Evolutionary conservation across 1,140 invertebrate genomes (phyloP).

Genomic region (Mizuhopecten yessoensis): DNA sequence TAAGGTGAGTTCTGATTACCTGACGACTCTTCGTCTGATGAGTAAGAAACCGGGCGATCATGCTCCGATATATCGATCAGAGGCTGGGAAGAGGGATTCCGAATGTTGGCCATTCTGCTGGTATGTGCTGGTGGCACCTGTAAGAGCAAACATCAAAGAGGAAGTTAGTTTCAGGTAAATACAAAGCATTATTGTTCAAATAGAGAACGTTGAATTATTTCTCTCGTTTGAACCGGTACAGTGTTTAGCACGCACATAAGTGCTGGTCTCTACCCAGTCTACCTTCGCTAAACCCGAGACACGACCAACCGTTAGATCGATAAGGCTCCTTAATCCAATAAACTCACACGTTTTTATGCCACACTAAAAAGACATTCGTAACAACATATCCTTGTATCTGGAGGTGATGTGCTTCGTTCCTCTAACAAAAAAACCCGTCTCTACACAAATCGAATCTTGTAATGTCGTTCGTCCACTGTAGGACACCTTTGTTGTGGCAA

Average conservation of each 20-base stretch:
- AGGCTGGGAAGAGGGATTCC: conserved; percentile 57
- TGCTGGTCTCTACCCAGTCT: background rate
- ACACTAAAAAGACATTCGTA: background rate
- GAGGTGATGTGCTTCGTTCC: background rate
- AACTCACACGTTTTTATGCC: conserved; percentile 11
- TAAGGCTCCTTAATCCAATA: background rate
- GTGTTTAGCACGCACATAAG: background rate
- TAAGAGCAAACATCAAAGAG: conserved; percentile 43
- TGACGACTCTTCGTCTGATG: conserved; percentile 62
- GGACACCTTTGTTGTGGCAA: background rate
- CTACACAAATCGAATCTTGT: background rate
- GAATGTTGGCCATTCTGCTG: conserved; percentile 58
- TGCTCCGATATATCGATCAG: conserved; percentile 59
- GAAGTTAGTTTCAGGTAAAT: conserved; percentile 41
- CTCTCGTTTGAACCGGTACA: background rate
- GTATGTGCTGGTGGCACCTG: conserved; percentile 61
- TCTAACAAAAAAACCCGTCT: background rate
- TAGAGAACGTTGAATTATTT: background rate
- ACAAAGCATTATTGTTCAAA: conserved; percentile 4
- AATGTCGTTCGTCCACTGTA: background rate
- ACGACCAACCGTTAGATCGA: background rate
- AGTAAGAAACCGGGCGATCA: conserved; percentile 58
- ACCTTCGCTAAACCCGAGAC: background rate
- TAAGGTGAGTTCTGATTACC: conserved; percentile 58
- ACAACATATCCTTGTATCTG: conserved; percentile 4